Evolutionary conservation across 2,797 vertebrate species (phyloP), one percentile per base, ranked within the genome.

Genomic region (Coregonus ussuriensis): DNA sequence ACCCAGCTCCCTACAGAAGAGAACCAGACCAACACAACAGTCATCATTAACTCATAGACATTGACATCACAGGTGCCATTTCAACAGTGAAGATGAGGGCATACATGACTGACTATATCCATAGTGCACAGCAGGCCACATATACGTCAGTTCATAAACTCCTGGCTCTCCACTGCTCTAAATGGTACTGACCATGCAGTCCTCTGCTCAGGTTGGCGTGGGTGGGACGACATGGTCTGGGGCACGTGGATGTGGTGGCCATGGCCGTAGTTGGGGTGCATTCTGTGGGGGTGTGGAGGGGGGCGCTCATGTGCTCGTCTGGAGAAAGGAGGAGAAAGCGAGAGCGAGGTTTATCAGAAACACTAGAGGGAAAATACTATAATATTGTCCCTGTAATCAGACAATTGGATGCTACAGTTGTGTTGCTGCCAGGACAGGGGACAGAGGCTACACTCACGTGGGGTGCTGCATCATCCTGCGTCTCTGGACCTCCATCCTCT

Each of bases 191-290:
- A 99, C 98, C 98, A 99, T 85, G 98, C 95, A 79, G 98, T 96
- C 86, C 98, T 95, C 92, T 99, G 98, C 7, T 98, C 96, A 63
- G 96, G 95, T 89, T 98, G 98, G 71, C 98, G 97, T 80, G 98
- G 98, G 87, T 98, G 98, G 77, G 98, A 98, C 88, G 98, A 99
- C 98, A 99, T 99, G 70, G 98, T 99, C 90, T 99, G 98, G 78
- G 98, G 98, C 88, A 99, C 98, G 56, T 99, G 98, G 89, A 99
- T 99, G 90, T 99, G 98, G 93, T 99, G 98, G 73, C 98, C 98
- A 0, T 99, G 98, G 76, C 98, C 98, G 0, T 99, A 99, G 89
- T 99, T 99, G 54, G 98, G 98, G 88, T 99, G 98, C 98, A 99
- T 99, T 93, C 98, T 96, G 90, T 99, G 98, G 53, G 98, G 98